These are phyloP conservation scores for Macrotus californicus DNA, from an alignment of 2,113 vertebrate genomes.

Conservation along the genomic window DNA sequence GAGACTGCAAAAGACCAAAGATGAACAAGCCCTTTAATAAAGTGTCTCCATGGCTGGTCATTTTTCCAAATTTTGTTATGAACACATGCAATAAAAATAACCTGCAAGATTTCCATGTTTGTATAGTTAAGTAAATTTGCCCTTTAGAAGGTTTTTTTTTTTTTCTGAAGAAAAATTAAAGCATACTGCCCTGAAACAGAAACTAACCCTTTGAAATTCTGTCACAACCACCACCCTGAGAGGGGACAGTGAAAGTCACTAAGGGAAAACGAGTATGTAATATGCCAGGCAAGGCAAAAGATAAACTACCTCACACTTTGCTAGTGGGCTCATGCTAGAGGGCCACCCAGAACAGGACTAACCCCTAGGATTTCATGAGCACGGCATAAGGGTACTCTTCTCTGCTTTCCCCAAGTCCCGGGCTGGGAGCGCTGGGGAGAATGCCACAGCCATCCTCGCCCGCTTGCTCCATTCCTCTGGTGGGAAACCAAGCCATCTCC, in stretches of 20 bases:
- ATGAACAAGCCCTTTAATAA: neutral
- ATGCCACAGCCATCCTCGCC: neutral
- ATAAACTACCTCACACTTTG: neutral
- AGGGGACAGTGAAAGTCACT: neutral
- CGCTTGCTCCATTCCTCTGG: neutral
- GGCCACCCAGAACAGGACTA: neutral
- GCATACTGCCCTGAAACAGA: neutral
- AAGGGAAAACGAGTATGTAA: neutral
- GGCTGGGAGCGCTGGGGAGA: neutral
- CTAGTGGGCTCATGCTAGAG: neutral
- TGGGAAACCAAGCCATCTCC: neutral
- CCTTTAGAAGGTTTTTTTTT: slow-evolving; percentile 22
- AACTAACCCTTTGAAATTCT: neutral
- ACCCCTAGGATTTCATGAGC: neutral
- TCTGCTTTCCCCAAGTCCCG: neutral
- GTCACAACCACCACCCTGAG: neutral
- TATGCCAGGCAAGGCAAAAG: neutral
- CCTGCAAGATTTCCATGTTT: neutral
- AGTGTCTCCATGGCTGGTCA: neutral
- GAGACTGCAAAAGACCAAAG: slow-evolving; percentile 17
- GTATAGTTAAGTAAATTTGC: neutral
- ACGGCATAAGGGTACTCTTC: neutral
- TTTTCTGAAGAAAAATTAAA: slow-evolving; percentile 29
- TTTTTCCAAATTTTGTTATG: neutral
- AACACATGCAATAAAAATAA: slow-evolving; percentile 33